Conservation (phyloP, 1,140 invertebrate genomes). For the Oedothorax gibbosus region DNA sequence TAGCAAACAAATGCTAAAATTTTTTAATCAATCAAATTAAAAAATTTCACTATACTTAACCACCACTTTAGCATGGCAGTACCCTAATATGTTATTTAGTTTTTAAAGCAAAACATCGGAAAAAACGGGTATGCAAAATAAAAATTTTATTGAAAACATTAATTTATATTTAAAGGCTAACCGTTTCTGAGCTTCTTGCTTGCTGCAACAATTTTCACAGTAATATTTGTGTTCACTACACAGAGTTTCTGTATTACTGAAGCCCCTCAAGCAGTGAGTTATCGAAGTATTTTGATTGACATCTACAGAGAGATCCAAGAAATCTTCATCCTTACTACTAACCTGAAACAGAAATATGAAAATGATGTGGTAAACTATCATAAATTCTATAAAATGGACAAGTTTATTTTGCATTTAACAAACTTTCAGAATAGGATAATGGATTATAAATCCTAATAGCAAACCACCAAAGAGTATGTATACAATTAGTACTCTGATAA, state of each 20-base stretch:
- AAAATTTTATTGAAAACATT: too few species aligned
- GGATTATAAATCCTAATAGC: too few species aligned
- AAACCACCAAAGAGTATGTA: too few species aligned
- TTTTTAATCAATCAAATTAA: too few species aligned
- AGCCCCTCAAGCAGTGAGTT: slow-evolving; percentile 96
- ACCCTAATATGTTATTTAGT: too few species aligned
- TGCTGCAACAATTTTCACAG: slow-evolving; percentile 99
- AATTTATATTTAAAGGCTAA: slow-evolving; percentile 26
- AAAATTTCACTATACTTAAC: too few species aligned
- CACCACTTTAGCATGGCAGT: too few species aligned
- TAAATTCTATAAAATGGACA: background rate
- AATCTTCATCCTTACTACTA: slow-evolving; percentile 99
- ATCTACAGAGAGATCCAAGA: slow-evolving; percentile 98
- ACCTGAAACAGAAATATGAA: slow-evolving; percentile 69
- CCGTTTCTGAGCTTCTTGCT: slow-evolving; percentile 95
- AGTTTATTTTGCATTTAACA: background rate
- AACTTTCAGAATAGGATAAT: background rate
- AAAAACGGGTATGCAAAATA: too few species aligned
- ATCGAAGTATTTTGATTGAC: slow-evolving; percentile 99
- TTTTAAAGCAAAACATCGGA: too few species aligned
- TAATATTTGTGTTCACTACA: slow-evolving; percentile 99
- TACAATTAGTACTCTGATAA: too few species aligned
- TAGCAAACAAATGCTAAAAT: too few species aligned
- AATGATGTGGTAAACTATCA: background rate
- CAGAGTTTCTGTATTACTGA: slow-evolving; percentile 98